A percentile compares a stretch with the other conserved stretches of the same genome.
Conservation (phyloP, 2,797 vertebrate genomes). For the Myioborus melanocephalus region DNA sequence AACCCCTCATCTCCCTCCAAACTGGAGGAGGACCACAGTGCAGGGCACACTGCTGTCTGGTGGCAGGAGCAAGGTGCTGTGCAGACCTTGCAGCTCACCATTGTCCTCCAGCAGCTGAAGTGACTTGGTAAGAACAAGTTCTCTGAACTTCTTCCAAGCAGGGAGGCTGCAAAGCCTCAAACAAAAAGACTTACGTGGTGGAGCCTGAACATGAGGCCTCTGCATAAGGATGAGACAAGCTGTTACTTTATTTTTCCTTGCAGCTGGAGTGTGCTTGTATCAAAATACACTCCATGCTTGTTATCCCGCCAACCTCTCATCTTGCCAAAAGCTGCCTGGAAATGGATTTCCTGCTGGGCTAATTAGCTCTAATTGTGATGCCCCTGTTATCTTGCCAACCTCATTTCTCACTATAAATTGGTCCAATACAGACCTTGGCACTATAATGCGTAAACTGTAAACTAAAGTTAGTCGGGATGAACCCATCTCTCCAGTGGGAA, state of each 20-base stretch:
- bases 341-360: slow-evolving; percentile 70
- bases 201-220: neutral
- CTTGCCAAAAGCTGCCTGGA: slow-evolving; percentile 69
- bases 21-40: neutral
- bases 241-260: slow-evolving; percentile 56
- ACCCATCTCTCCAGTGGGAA: neutral
- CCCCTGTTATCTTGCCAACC: slow-evolving; percentile 67
- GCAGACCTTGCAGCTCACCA: neutral
- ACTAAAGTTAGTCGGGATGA: slow-evolving; percentile 21
- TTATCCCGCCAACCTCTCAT: slow-evolving; percentile 46
- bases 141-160: neutral
- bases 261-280: slow-evolving; percentile 67
- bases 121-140: neutral
- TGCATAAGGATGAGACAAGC: slow-evolving; percentile 19
- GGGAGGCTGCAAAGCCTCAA: neutral
- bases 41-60: neutral
- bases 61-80: neutral
- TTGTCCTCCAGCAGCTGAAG: fast-evolving
- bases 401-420: slow-evolving; percentile 64
- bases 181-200: neutral
- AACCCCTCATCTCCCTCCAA: neutral
- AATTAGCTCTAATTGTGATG: slow-evolving; percentile 70
- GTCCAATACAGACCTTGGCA: slow-evolving; percentile 57
- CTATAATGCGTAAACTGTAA: neutral
- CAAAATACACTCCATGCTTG: slow-evolving; percentile 61